These are phyloP conservation scores for Lottia gigantea DNA, from an alignment of 2,888 invertebrate genomes.

Conservation along the genomic window DNA sequence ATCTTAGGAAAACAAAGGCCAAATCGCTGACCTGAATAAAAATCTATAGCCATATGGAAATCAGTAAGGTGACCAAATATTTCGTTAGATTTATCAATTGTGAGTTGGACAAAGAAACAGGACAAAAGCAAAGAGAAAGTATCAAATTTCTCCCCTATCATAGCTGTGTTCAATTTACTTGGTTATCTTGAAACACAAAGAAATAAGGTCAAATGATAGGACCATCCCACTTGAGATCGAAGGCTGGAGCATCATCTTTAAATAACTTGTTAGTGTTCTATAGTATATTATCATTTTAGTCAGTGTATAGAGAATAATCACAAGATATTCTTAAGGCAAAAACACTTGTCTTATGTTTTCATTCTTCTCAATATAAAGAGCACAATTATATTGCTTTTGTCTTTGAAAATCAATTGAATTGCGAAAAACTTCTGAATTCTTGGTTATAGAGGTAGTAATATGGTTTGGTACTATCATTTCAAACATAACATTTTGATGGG, in stretches of 20 bases:
- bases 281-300: too few species aligned
- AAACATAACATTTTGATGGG: too few species aligned
- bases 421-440: too few species aligned
- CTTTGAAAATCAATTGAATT: too few species aligned
- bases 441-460: too few species aligned
- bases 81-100: conserved; percentile 7
- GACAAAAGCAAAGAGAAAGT: conserved; percentile 5
- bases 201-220: conserved; percentile 5
- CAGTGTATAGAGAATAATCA: too few species aligned
- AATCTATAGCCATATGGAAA: conserved; percentile 3
- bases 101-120: conserved; percentile 1
- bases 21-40: conserved; percentile 2
- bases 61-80: conserved; percentile 9
- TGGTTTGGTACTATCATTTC: too few species aligned
- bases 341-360: too few species aligned
- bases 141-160: not conserved
- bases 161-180: conserved; percentile 9
- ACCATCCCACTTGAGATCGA: conserved; percentile 6
- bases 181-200: conserved; percentile 9
- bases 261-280: not conserved
- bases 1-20: not conserved
- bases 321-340: too few species aligned
- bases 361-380: too few species aligned
- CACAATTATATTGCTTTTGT: too few species aligned
- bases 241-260: not conserved